Conservation (phyloP, 2,113 vertebrate genomes). For the Athene noctua region DNA sequence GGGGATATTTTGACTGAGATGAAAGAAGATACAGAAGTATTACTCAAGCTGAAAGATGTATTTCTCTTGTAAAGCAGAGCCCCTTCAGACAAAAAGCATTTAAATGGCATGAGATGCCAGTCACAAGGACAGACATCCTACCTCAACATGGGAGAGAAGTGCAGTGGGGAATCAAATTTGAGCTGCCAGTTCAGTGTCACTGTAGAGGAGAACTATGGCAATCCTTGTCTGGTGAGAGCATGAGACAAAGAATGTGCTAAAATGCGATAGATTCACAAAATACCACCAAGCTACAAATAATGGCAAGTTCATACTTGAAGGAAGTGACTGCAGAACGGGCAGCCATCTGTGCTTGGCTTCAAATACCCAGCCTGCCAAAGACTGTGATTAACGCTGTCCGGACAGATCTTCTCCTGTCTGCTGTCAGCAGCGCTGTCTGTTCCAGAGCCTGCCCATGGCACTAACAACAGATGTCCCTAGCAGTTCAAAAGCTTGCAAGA, state of each 20-base stretch:
- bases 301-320: not conserved
- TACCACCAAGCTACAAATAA: not conserved
- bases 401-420: conserved; percentile 17
- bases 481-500: not conserved
- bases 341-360: conserved; percentile 40
- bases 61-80: not conserved
- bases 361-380: not conserved
- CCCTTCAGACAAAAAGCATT: not conserved
- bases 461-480: not conserved
- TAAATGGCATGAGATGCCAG: not conserved
- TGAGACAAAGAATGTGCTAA: not conserved
- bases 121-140: not conserved
- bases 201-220: not conserved
- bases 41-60: not conserved
- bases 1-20: not conserved
- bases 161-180: not conserved
- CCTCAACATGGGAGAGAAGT: not conserved
- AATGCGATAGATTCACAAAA: not conserved
- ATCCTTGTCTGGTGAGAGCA: not conserved
- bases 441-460: conserved; percentile 27
- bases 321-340: not conserved
- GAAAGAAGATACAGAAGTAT: not conserved
- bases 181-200: not conserved
- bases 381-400: not conserved
- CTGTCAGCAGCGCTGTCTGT: conserved; percentile 26